These are phyloP conservation scores for Nesogale talazaci DNA, from an alignment of 2,113 vertebrate genomes.

Conservation along the genomic window DNA sequence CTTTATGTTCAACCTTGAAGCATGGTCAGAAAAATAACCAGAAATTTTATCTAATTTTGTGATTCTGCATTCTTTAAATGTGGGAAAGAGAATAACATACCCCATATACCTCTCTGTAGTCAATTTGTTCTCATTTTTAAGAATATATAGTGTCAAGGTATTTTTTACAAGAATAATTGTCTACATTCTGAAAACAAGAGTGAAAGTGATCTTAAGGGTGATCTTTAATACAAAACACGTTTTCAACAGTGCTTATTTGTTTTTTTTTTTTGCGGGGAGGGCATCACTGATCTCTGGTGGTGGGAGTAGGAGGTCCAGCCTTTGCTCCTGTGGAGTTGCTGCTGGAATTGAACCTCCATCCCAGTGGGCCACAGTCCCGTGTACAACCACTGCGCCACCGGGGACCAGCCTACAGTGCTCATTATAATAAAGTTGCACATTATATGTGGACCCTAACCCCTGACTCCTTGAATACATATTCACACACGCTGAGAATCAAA, in stretches of 20 bases:
- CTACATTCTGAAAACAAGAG: background rate
- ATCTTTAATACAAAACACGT: background rate
- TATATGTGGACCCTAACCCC: no score
- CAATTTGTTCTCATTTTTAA: background rate
- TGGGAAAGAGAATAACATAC: constrained; percentile 33
- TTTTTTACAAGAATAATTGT: background rate
- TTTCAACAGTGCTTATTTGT: no score
- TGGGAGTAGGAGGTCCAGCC: no score
- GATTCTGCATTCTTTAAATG: constrained; percentile 49
- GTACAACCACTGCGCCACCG: no score
- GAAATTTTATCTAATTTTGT: background rate
- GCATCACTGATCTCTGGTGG: no score
- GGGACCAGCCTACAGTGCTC: background rate
- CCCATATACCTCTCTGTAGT: background rate
- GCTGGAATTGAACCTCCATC: no score
- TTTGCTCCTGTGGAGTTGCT: no score
- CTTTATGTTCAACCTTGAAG: background rate
- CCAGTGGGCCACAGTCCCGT: no score
- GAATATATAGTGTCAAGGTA: constrained; percentile 40
- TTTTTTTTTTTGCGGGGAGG: no score
- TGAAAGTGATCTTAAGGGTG: background rate
- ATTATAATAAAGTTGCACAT: no score
- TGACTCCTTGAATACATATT: no score
- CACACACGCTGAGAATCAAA: background rate
- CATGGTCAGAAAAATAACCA: background rate